phyloP scores from a whole-genome alignment of 2,113 vertebrate species.

The Formicarius rufipectus region DNA sequence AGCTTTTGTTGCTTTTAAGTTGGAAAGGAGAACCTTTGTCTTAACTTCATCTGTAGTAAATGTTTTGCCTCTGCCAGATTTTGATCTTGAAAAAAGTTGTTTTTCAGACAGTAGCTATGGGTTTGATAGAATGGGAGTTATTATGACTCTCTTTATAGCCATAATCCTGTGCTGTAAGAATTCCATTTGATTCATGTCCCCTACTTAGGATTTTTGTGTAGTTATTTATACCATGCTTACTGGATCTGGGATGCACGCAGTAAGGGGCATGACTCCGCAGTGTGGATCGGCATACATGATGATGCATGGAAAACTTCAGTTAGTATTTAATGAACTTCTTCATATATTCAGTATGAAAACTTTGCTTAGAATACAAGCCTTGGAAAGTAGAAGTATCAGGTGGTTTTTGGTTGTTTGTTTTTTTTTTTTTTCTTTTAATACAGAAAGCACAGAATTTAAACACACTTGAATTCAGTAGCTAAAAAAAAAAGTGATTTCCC shows the following conservation, averaged over 20 bases:
- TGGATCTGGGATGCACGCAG: background rate
- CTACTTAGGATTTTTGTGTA: background rate
- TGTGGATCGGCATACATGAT: background rate
- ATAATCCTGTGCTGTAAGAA: background rate
- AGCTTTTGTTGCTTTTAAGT: background rate
- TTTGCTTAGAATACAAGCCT: background rate
- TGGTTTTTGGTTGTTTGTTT: background rate
- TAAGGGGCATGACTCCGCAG: slow-evolving; percentile 7
- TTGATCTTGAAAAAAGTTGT: background rate
- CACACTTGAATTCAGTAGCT: background rate
- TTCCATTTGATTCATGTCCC: slow-evolving; percentile 5
- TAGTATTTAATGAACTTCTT: slow-evolving; percentile 11
- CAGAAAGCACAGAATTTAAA: background rate
- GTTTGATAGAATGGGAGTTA: background rate
- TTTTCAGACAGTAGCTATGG: background rate
- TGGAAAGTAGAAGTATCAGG: background rate
- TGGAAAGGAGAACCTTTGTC: background rate
- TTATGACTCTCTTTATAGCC: background rate
- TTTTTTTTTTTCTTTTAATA: background rate
- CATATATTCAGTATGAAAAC: background rate
- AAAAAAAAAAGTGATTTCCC: background rate
- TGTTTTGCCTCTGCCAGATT: background rate
- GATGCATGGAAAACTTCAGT: background rate
- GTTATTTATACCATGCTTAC: slow-evolving; percentile 6
- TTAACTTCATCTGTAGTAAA: background rate